Evolutionary conservation across 1,140 invertebrate species (phyloP), one percentile per base, ranked within the genome.

Genomic region (Rhysida immarginata): DNA sequence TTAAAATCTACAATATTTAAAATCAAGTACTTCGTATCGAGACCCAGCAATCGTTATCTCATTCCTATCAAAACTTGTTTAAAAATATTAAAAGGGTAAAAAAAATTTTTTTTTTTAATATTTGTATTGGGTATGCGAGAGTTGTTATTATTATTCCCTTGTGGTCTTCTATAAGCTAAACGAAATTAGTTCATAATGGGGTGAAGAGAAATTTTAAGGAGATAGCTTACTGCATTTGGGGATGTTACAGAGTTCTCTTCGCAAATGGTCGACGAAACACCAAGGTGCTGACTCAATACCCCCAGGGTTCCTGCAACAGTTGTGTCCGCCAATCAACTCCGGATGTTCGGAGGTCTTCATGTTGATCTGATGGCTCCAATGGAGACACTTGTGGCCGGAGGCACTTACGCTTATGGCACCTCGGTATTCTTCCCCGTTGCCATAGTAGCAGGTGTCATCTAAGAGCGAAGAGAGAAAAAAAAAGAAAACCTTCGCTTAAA

Each of bases 271-370:
- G 16, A 74, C 74, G 63, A 85, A 90, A 72, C 94, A 98, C 88
- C 93, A 98, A 0, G 95, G 95, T 60, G 84, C 80, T 0, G 69
- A 66, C 66, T 87, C 82, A 0, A 77, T 70, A 27, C 80, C 78
- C 41, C 82, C 86, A n/a, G 93, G 93, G 73, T 98, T 98, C 57
- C 90, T 78, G 69, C 94, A 98, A 67, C 84, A 93, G 63, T 87
- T 91, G 66, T 95, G 90, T 23, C 83, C 81, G n/a, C 84, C 85
- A 24, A 83, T 80, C 23, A 96, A 73, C 69, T 92, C 89, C 0
- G 83, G 84, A 68, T 84, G 81, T 51, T 87, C 81, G 0, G 82
- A 78, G 16, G 84, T 77, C 60, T 79, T 80, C 21, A 85, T 75
- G 66, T 79, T 77, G 58, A 87, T 70, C 62, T 87, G 82, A 57